Base-by-base conservation (phyloP, 2,113 vertebrate genomes). In the Callaeas wilsoni region DNA sequence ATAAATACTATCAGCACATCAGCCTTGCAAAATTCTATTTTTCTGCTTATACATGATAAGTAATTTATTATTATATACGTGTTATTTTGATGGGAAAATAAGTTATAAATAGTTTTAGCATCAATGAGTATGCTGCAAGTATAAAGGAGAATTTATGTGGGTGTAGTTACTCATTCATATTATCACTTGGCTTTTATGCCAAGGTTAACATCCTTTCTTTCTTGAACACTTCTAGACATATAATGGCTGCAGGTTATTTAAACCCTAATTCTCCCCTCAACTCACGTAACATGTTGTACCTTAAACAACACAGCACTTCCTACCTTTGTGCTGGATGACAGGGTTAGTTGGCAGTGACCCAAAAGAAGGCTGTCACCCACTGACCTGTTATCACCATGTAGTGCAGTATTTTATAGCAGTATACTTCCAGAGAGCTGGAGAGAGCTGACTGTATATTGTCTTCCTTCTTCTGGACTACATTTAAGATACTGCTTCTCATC, bases 171-270 rank as follows among this genome's bases (percentile, higher is more conserved):
- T 65, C 16, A 55, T 74, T 75, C 44, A 23, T 67, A 29, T 80
- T 80, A 73, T 74, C 18, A 41, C 9, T 53, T 60, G 32, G 12
- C 32, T 76, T 78, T 75, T 76, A 64, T 46, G 78, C 49, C 84
- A 94, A 85, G 32, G 33, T 56, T 87, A 87, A 91, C 44, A 79
- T 87, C 74, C 78, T 91, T 53, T 87, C 81, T 91, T 94, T 94
- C 69, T 63, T 55, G 16, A 90, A 47, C 13, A 29, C 10, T 82
- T 82, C 49, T 52, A 35, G 22, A 23, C 44, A n/a, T 41, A 52
- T 70, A 84, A 89, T 85, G 39, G 23, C 33, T 75, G 70, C 16
- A 79, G 50, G 16, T 63, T 75, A 35, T 68, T 87, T 63, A 87
- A 87, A 50, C 33, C 20, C 5, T n/a, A 78, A 25, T 70, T 75